Evolutionary conservation across 2,797 vertebrate species (phyloP).

Genomic region (Megalops cyprinoides): DNA sequence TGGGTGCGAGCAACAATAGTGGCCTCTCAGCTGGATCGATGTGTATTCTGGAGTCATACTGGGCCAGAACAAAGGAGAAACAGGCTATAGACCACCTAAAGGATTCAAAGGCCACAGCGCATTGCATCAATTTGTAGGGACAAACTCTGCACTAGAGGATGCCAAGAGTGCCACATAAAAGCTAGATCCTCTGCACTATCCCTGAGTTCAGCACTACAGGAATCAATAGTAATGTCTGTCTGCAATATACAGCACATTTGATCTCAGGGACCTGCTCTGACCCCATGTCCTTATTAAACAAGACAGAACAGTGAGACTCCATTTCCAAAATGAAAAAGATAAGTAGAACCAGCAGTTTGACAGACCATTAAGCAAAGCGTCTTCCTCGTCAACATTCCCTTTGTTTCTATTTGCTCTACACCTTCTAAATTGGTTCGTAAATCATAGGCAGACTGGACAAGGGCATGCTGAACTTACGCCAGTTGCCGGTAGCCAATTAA

Average conservation of each 20-base stretch:
- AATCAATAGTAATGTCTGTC: neutral
- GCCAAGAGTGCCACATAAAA: neutral
- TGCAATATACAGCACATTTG: neutral
- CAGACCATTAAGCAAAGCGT: neutral
- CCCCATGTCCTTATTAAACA: neutral
- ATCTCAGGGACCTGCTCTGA: no score
- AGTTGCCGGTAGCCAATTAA: neutral
- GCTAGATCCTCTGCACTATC: no score
- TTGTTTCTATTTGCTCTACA: neutral
- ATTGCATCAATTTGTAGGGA: no score
- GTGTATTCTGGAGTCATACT: no score
- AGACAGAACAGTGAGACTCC: neutral
- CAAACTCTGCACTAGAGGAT: neutral
- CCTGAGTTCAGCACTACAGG: neutral
- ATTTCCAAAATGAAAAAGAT: neutral
- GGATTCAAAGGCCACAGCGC: no score
- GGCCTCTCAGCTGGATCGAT: no score
- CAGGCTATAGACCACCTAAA: no score
- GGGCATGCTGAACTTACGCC: neutral
- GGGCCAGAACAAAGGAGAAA: no score
- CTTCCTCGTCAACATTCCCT: neutral
- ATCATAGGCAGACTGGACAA: neutral
- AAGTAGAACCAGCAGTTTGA: no score
- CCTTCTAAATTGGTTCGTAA: conserved; percentile 15
- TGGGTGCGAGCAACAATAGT: no score